phyloP scores from a whole-genome alignment of 2,888 invertebrate genomes.

The Meghimatium bilineatum region DNA sequence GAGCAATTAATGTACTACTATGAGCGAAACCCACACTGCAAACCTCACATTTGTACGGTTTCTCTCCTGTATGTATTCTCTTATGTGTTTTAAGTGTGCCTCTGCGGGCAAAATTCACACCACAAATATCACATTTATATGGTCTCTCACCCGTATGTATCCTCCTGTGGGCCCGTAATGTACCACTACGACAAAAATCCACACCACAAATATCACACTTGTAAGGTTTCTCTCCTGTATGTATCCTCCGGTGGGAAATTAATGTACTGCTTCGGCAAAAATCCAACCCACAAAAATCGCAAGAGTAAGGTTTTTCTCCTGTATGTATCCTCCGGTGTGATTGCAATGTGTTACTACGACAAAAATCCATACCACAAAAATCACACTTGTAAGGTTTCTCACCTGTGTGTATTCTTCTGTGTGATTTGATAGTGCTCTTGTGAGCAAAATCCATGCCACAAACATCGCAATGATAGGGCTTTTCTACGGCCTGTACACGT shows the following conservation, averaged over 20 bases:
- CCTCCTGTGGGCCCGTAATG: not conserved
- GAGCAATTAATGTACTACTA: not conserved
- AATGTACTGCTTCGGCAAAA: not conserved
- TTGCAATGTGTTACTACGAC: not conserved
- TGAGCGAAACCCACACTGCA: not conserved
- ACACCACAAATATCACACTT: not conserved
- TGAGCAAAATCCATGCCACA: not conserved
- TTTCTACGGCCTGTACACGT: not conserved
- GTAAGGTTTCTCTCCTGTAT: conserved; percentile 4
- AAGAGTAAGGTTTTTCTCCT: not conserved
- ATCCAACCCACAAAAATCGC: not conserved
- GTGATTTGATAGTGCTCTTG: not conserved
- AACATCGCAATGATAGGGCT: not conserved
- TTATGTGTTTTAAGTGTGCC: not conserved
- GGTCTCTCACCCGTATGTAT: conserved; percentile 3
- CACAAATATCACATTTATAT: not conserved
- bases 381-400: not conserved
- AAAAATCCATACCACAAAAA: not conserved
- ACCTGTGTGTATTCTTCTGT: not conserved
- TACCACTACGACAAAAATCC: not conserved
- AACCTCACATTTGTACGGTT: not conserved
- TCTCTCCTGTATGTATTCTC: not conserved
- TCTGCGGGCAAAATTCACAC: not conserved
- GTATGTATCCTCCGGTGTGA: not conserved
- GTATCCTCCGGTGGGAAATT: not conserved